Conservation (phyloP, 2,888 invertebrate species). For the Troides oblongomaculatus region DNA sequence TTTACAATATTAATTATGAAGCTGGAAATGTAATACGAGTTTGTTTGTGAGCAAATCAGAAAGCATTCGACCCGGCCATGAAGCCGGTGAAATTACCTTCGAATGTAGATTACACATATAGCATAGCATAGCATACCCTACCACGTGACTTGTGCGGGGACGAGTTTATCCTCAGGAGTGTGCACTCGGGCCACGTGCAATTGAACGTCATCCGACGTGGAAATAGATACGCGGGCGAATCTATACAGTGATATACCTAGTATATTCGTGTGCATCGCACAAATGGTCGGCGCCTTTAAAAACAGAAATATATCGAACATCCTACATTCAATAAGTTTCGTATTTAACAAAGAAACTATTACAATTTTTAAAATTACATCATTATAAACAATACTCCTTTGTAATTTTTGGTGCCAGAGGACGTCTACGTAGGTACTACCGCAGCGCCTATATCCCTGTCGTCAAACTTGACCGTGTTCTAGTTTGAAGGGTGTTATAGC, state of each 20-base stretch:
- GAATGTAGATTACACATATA: constrained; percentile 3
- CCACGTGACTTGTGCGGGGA: constrained; percentile 3
- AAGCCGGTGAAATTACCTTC: constrained; percentile 9
- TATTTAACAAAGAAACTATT: no score
- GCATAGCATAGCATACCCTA: not conserved
- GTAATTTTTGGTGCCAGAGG: no score
- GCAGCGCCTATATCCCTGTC: no score
- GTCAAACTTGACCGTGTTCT: no score
- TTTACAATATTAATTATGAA: no score
- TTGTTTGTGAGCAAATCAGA: not conserved
- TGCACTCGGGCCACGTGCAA: constrained; percentile 56
- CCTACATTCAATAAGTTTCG: no score
- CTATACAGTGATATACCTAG: constrained; percentile 36
- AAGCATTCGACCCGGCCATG: not conserved
- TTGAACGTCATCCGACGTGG: constrained; percentile 69
- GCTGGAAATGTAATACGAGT: no score
- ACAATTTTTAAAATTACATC: no score
- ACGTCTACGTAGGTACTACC: no score
- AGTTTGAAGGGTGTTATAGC: no score
- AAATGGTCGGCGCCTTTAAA: constrained; percentile 12
- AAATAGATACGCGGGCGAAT: constrained; percentile 66
- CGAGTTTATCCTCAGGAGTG: constrained; percentile 38
- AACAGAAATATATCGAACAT: constrained; percentile 28
- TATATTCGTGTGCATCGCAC: constrained; percentile 12
- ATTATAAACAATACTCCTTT: no score